These are phyloP conservation scores for Spermophilus dauricus DNA, from an alignment of 2,113 vertebrate genomes.

Conservation along the genomic window DNA sequence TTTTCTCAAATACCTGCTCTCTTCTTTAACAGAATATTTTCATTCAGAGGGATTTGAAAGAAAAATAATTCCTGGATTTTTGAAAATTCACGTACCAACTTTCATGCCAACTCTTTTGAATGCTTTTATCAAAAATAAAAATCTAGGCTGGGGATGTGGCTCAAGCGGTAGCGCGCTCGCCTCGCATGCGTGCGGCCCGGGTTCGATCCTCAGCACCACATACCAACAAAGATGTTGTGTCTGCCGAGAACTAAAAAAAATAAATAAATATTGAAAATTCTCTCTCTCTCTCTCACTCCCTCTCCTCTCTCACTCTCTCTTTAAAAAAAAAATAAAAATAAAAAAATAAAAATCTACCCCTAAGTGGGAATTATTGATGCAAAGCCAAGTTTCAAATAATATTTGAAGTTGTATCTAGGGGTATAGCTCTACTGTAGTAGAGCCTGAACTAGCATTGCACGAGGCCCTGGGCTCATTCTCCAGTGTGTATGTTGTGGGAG, in stretches of 20 bases:
- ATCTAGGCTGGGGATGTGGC: too few species aligned
- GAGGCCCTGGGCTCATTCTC: not conserved
- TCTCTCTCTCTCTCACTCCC: too few species aligned
- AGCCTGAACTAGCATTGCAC: not conserved
- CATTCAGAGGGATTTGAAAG: slow-evolving; percentile 65
- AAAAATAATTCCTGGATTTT: slow-evolving; percentile 51
- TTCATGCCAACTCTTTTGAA: slow-evolving; percentile 49
- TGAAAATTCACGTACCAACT: slow-evolving; percentile 55
- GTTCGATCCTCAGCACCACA: too few species aligned
- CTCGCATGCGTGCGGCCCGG: too few species aligned
- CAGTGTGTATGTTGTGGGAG: not conserved
- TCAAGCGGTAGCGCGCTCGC: too few species aligned
- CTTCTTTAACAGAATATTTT: slow-evolving; percentile 48
- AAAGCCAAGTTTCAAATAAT: slow-evolving; percentile 51
- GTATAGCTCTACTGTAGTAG: not conserved
- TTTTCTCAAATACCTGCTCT: slow-evolving; percentile 10
- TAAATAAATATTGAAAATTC: too few species aligned
- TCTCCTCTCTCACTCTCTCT: too few species aligned
- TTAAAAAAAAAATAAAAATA: too few species aligned
- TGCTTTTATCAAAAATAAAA: slow-evolving; percentile 62
- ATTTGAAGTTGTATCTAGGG: not conserved
- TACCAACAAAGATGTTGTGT: too few species aligned
- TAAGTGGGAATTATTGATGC: slow-evolving; percentile 38
- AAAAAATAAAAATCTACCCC: slow-evolving; percentile 57
- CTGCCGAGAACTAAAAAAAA: too few species aligned